Percentiles rank a stretch among this genome's conserved stretches.
Conservation (phyloP, 2,797 vertebrate genomes). For the Molothrus aeneus region DNA sequence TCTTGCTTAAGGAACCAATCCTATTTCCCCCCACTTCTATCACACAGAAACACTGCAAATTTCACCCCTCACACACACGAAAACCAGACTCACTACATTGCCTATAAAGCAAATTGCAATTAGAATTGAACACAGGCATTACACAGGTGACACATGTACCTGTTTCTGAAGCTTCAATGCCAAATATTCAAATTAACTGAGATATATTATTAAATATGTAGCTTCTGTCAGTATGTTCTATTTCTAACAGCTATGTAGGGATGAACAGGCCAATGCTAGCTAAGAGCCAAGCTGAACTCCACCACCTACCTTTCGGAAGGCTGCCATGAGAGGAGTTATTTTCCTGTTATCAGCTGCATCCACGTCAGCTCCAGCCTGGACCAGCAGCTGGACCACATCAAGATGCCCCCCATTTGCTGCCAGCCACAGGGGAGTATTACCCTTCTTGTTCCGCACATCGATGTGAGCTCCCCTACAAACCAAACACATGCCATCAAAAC, state of each 20-base stretch:
- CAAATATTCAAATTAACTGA: background rate
- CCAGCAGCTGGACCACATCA: conserved; percentile 82
- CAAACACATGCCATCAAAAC: background rate
- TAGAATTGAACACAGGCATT: background rate
- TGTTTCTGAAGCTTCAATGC: background rate
- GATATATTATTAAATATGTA: background rate
- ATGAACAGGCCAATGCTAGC: background rate
- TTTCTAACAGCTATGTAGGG: rapidly evolving
- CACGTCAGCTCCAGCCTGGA: conserved; percentile 83
- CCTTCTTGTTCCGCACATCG: conserved; percentile 85
- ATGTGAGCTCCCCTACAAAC: conserved; percentile 81
- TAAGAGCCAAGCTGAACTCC: background rate
- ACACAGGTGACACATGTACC: background rate
- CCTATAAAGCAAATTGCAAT: background rate
- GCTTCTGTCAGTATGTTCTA: background rate
- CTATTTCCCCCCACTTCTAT: too few relatives aligned
- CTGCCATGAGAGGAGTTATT: conserved; percentile 85
- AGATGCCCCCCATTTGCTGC: conserved; percentile 84
- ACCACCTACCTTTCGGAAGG: conserved; percentile 80
- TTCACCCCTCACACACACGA: background rate
- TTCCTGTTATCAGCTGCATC: conserved; percentile 86
- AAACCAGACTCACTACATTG: background rate
- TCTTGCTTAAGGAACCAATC: background rate
- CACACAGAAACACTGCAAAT: background rate
- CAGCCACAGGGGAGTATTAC: conserved; percentile 83